Base-by-base conservation (phyloP, 2,797 vertebrate genomes). In the Echeneis naucrates region DNA sequence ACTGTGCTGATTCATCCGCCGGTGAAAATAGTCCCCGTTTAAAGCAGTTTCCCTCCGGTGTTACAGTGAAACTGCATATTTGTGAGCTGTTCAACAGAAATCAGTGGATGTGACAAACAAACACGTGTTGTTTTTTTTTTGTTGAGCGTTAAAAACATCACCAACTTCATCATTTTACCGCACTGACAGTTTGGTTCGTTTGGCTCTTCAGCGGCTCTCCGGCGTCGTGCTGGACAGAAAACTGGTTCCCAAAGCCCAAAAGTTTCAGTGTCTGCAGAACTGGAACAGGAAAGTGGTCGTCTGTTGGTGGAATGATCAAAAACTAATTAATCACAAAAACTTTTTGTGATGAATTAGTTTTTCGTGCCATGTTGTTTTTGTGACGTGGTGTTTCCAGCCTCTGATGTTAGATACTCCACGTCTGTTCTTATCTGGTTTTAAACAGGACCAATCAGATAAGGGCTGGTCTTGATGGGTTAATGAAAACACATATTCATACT, bases 261-360 rank as follows among this genome's bases (percentile, higher is more conserved):
- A 45, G 32, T 48, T n/a, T 21, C 4, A 13, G 32, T 30, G 38
- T 2, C 5, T 19, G 1, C 19, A 17, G 6, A 21, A 19, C 21
- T 32, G 51, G 19, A 55, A 48, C 48, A 35, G 26, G 27, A 32
- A 72, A 61, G 50, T 27, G 48, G 56, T 3, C 12, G 33, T 19
- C 16, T 50, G 35, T 19, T 51, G 2, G 0, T 27, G 38, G 21
- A 58, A 59, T 47, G 53, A 67, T 51, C 16, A 10, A 32, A n/a
- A n/a, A n/a, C n/a, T n/a, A n/a, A n/a, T n/a, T n/a, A n/a, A 19
- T 37, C 2, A 8, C 63, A 2, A 54, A 60, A 66, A 32, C 4
- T 52, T 19, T 67, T 19, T 42, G 57, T 38, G 19, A 38, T 61
- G 8, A 27, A 67, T 40, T 13, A 47, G 23, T 52, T 70, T 66